These are phyloP conservation scores for Notechis scutatus DNA, from an alignment of 2,113 vertebrate genomes.

Conservation along the genomic window DNA sequence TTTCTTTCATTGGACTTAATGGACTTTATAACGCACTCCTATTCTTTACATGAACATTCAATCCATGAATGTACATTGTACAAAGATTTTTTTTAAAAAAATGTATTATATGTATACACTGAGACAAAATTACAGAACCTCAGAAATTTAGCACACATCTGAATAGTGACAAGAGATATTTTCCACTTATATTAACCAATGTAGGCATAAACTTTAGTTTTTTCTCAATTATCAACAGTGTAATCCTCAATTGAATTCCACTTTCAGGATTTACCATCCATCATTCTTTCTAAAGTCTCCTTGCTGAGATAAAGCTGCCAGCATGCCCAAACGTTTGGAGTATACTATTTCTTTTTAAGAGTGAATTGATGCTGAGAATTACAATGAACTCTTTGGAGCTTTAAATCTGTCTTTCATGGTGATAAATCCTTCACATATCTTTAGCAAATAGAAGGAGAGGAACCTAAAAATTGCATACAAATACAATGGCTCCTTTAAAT, in stretches of 20 bases:
- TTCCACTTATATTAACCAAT: constrained; percentile 58
- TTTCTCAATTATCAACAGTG: constrained; percentile 55
- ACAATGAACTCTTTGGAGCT: constrained; percentile 4
- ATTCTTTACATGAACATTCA: not conserved
- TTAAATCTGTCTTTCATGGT: constrained; percentile 21
- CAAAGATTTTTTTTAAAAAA: not conserved
- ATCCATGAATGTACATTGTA: not conserved
- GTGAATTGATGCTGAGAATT: not conserved
- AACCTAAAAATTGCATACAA: constrained; percentile 12
- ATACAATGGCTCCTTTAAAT: not conserved
- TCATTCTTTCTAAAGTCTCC: constrained; percentile 51
- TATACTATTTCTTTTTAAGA: constrained; percentile 12
- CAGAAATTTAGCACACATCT: constrained; percentile 23
- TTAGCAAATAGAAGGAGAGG: not conserved
- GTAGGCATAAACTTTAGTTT: constrained; percentile 48
- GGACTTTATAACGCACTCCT: not conserved
- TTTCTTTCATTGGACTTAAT: not conserved
- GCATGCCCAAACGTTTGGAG: not conserved
- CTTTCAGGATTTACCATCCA: constrained; percentile 50
- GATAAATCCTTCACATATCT: constrained; percentile 21
- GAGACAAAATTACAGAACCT: constrained; percentile 12
- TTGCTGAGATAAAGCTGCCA: constrained; percentile 38
- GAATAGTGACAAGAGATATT: constrained; percentile 50
- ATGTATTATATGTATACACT: not conserved
- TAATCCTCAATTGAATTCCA: constrained; percentile 58